Conservation (phyloP, 2,797 vertebrate species). For the Alca torda region DNA sequence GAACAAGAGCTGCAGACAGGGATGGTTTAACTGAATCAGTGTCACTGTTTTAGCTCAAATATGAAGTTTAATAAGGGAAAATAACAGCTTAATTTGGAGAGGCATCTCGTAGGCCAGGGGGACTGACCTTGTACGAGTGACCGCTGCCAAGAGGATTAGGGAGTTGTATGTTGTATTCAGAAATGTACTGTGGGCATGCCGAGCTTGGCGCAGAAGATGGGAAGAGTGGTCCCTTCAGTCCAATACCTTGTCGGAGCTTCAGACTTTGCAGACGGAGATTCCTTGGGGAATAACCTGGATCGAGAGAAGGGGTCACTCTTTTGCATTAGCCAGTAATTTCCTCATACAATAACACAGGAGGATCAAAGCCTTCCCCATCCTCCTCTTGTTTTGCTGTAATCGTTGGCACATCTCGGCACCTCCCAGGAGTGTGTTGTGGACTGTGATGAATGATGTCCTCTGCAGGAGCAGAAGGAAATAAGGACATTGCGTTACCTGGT, state of each 20-base stretch:
- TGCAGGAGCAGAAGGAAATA: not conserved
- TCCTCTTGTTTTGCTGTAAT: not conserved
- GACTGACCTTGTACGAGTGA: not conserved
- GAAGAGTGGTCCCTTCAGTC: not conserved
- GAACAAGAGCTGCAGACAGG: not conserved
- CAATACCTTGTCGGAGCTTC: not conserved
- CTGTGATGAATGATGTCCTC: not conserved
- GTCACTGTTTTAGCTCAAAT: conserved; percentile 27
- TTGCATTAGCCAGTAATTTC: not conserved
- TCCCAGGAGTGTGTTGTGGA: not conserved
- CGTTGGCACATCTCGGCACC: not conserved
- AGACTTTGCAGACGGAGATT: not conserved
- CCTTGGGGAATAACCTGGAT: not conserved
- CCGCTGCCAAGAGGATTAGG: conserved; percentile 39
- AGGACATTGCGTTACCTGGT: not conserved
- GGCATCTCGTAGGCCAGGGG: not conserved
- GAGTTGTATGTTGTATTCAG: not conserved
- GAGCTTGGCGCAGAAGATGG: not conserved
- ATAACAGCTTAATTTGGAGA: conserved; percentile 38
- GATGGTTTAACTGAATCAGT: conserved; percentile 20
- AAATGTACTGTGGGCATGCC: not conserved
- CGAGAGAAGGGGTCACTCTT: not conserved
- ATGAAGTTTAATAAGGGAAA: conserved; percentile 47
- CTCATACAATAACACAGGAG: not conserved
- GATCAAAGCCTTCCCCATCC: not conserved